Evolutionary conservation across 2,113 vertebrate species (phyloP), one percentile per base, ranked within the genome.

Genomic region (Recurvirostra avosetta): DNA sequence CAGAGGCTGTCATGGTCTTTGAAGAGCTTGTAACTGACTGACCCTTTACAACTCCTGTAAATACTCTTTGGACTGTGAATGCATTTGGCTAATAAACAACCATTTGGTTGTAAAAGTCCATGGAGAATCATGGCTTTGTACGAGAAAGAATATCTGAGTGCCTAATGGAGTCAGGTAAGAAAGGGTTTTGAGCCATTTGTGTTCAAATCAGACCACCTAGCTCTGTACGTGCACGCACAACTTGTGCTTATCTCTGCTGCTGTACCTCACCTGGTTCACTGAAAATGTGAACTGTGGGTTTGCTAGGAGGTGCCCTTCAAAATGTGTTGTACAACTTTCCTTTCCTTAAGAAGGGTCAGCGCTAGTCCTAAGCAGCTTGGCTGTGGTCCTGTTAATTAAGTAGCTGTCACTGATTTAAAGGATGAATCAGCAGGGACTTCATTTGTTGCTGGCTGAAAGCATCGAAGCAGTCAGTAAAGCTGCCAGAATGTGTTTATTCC

Each of bases 391-490:
- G 47, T 90, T 96, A 82, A 93, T 96, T 94, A 94, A 91, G 87
- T 80, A 93, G 91, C 88, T 92, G 86, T 88, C 92, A 86, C 52
- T 79, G 63, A 76, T 91, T 94, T 76, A 94, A 88, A 92, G 70
- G 88, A 95, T 95, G 94, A 95, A 94, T 95, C 87, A 94, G 72
- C 87, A 94, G 65, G 80, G 40, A 25, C 56, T 94, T 95, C 63
- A 68, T 95, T 96, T 22, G 2, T 18, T 79, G 36, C 72, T 91
- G 79, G 61, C 79, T 84, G 92, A 67, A 96, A 94, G 49, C 65
- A 93, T 67, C 86, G 82, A 88, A 86, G 61, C 84, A 90, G 68
- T 62, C 89, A 87, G 52, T 68, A 88, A 94, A 84, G 47, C 72
- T 94, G 80, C 49, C 86, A 94, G 91, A 17, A 85, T 40, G 52